Base-by-base conservation (phyloP, 2,888 invertebrate genomes). In the Hydroisotoma schaefferi region DNA sequence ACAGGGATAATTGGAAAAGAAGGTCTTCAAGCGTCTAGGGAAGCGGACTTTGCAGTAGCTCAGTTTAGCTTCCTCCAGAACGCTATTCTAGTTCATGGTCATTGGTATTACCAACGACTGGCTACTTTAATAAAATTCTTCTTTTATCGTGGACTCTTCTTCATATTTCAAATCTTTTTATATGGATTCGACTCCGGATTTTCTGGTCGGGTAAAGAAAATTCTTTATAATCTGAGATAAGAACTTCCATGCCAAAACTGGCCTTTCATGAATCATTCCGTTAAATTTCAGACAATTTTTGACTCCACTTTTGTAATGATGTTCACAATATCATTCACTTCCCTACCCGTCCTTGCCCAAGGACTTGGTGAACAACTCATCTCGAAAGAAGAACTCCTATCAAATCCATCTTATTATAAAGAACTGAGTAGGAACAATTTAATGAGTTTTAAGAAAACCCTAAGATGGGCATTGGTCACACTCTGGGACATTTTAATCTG, bases 101-200 rank as follows among this genome's bases (percentile, higher is more conserved):
- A 94, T 55, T 85, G 94, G 74, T 87, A 93, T 61, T 90, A 90
- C 76, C 93, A 94, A 81, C 83, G 98, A 56, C 95, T 97, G 0
- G 94, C 98, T 15, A 89, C 94, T 2, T 82, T 99, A n/a, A 90
- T 92, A 71, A 94, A 98, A 77, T 99, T 99, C 79, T 95, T 99
- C 61, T 97, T 99, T 75, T 98, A 99, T 78, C 85, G 97, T 55
- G 98, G 98, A 46, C 83, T 99, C 61, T 94, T 99, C 23, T 86
- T 90, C 73, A 87, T 88, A 47, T 80, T 80, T 8, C 80, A 81
- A 10, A 82, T 83, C 69, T 67, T 83, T 4, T 78, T 79, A 55
- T 83, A 76, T 74, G 77, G 76, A 47, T 76, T 78, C 70, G 77
- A 74, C 71, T 76, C 74, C 37, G 75, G 75, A 2, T 80, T 76